phyloP scores from a whole-genome alignment of 53 echinoderm and acorn worm species.

The Zoroaster sp. region DNA sequence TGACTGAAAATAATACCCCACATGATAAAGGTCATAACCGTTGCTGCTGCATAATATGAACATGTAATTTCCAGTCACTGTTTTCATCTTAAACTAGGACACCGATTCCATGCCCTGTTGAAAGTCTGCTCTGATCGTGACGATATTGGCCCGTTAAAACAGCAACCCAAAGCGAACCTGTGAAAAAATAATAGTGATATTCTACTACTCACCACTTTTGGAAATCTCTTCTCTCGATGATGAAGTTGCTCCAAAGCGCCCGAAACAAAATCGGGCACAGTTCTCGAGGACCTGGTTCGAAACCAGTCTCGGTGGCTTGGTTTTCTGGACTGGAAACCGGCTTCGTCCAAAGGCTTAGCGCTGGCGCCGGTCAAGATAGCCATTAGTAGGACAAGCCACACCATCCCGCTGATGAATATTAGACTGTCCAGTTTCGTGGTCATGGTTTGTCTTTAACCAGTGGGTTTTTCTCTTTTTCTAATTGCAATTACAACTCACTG shows the following conservation, averaged over 20 bases:
- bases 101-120: too few species aligned
- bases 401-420: not conserved
- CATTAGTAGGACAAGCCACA: slow-evolving; percentile 12
- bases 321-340: not conserved
- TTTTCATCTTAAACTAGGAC: too few species aligned
- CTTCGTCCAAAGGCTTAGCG: slow-evolving; percentile 18
- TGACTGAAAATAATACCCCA: too few species aligned
- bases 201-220: slow-evolving; percentile 57
- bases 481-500: not conserved
- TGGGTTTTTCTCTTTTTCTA: not conserved
- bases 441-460: not conserved
- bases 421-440: slow-evolving; percentile 35
- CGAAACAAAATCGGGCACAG: slow-evolving; percentile 32
- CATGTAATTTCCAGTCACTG: too few species aligned
- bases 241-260: slow-evolving; percentile 47
- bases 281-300: not conserved
- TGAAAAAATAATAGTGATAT: not conserved
- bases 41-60: too few species aligned
- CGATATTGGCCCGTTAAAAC: too few species aligned
- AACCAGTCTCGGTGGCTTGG: not conserved
- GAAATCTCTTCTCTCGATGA: slow-evolving; percentile 59
- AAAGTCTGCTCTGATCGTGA: too few species aligned
- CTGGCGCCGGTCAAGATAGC: not conserved
- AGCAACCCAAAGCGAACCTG: too few species aligned
- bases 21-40: too few species aligned